phyloP scores from a whole-genome alignment of 2,113 vertebrate genomes.

The Xenus cinereus region DNA sequence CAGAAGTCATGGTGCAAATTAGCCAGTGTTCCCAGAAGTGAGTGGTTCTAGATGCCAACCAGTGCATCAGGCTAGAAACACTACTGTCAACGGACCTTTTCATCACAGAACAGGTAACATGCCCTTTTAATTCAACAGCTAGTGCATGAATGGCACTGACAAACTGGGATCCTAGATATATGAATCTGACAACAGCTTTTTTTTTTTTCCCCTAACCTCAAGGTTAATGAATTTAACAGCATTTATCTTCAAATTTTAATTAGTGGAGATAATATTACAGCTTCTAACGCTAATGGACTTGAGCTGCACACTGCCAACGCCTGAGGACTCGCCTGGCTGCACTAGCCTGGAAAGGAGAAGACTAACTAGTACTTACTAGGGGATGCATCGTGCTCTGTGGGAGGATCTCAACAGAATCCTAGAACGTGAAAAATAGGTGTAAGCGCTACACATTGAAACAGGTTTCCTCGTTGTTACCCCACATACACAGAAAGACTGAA shows the following conservation, averaged over 20 bases:
- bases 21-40: background rate
- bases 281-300: background rate
- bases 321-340: background rate
- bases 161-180: background rate
- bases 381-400: conserved; percentile 73
- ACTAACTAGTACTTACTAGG: conserved; percentile 39
- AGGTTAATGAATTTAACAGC: background rate
- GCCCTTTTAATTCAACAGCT: background rate
- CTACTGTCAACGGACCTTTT: background rate
- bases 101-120: background rate
- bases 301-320: background rate
- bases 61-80: background rate
- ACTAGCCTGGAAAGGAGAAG: background rate
- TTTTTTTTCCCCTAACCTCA: background rate
- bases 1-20: background rate
- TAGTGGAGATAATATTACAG: background rate
- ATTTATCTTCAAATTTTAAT: background rate
- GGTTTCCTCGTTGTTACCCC: background rate
- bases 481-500: background rate
- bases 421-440: background rate
- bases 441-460: background rate
- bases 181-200: background rate
- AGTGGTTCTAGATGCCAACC: background rate
- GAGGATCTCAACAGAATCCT: conserved; percentile 76
- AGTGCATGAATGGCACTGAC: background rate